phyloP scores from a whole-genome alignment of 2,888 invertebrate genomes.

The Mimas tiliae region DNA sequence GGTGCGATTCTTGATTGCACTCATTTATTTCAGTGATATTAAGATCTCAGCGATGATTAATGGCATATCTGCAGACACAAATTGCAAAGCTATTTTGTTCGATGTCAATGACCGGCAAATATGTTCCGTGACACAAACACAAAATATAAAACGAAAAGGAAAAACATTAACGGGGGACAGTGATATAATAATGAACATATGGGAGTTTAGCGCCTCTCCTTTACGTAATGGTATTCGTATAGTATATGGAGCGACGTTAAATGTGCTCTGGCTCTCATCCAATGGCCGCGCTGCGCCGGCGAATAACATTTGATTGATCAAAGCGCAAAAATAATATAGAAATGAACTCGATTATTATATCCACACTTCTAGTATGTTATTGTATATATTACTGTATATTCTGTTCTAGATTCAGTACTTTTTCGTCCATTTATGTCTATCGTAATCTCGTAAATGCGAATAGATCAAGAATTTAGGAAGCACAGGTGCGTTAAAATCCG shows the following conservation, averaged over 20 bases:
- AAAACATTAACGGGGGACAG: neutral
- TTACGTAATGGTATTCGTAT: slow-evolving; percentile 10
- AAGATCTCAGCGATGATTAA: slow-evolving; percentile 18
- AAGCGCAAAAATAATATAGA: slow-evolving; percentile 20
- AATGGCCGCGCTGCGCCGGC: too few relatives aligned
- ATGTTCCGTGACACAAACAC: neutral
- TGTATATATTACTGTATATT: neutral
- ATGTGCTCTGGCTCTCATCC: slow-evolving; percentile 25
- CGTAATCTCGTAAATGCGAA: neutral
- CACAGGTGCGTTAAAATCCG: neutral
- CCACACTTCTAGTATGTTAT: neutral
- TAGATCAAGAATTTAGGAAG: slow-evolving; percentile 1
- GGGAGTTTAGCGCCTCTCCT: neutral
- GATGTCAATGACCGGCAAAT: slow-evolving; percentile 1
- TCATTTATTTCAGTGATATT: slow-evolving; percentile 17
- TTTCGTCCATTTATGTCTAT: neutral
- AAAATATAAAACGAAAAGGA: neutral
- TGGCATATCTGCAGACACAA: slow-evolving; percentile 4
- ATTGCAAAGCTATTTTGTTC: slow-evolving; percentile 6
- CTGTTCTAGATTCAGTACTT: neutral
- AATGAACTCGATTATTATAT: slow-evolving; percentile 1
- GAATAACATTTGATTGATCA: slow-evolving; percentile 25
- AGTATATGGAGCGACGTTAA: neutral
- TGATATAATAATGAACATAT: slow-evolving; percentile 9
- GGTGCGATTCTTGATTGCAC: slow-evolving; percentile 16